phyloP scores from a whole-genome alignment of 1,140 invertebrate species.

The Trialeurodes vaporariorum region DNA sequence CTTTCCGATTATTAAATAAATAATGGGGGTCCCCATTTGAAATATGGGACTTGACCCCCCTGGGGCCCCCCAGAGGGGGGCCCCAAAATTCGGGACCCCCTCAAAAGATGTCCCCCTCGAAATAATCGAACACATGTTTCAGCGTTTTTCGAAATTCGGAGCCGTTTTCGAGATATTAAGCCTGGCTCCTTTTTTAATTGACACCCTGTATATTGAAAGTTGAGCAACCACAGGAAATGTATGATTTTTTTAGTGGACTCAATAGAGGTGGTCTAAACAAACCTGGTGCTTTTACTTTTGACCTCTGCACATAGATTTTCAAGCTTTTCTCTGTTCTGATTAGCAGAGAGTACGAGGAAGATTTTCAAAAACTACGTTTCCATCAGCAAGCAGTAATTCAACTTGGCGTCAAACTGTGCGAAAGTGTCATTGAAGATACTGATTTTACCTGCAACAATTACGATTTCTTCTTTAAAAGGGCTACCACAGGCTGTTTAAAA shows the following conservation, averaged over 20 bases:
- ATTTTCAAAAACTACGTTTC: background rate
- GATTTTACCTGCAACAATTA: background rate
- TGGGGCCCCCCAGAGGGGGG: no score
- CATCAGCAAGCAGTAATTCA: background rate
- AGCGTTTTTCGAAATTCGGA: no score
- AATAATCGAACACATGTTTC: no score
- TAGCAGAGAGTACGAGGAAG: background rate
- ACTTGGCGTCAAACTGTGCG: background rate
- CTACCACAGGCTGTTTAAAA: background rate
- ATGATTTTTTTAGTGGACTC: background rate
- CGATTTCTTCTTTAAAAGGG: background rate
- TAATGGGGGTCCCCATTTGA: no score
- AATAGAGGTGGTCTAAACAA: background rate
- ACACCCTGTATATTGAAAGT: no score
- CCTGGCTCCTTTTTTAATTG: no score
- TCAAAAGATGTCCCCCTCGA: no score
- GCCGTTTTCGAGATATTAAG: no score
- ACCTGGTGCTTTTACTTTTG: background rate
- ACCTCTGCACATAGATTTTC: background rate
- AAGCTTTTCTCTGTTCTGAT: background rate
- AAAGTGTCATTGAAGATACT: background rate
- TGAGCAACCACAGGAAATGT: background rate
- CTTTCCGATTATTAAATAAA: no score
- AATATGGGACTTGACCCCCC: no score
- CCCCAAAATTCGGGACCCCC: no score